These are phyloP conservation scores for Hyperoplus lanceolatus DNA, from an alignment of 2,797 vertebrate genomes.

Conservation along the genomic window DNA sequence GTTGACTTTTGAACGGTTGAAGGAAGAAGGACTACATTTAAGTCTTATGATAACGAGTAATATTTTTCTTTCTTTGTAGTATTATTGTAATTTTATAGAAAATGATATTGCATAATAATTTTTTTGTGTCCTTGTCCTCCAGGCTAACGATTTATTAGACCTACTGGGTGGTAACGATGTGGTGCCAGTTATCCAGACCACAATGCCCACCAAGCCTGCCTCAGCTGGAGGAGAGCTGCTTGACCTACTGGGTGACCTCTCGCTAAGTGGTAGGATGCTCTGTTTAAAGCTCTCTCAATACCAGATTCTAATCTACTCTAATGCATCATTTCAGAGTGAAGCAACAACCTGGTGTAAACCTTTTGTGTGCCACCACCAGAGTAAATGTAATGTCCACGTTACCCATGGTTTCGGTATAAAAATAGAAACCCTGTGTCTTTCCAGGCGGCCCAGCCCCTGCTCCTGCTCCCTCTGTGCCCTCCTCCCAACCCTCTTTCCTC, in stretches of 20 bases:
- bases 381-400: constrained; percentile 17
- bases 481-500: constrained; percentile 92
- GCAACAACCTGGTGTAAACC: background rate
- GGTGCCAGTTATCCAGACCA: constrained; percentile 93
- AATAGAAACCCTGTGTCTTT: constrained; percentile 36
- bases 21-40: background rate
- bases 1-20: background rate
- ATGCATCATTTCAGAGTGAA: constrained; percentile 1
- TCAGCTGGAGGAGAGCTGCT: constrained; percentile 96
- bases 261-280: constrained; percentile 88
- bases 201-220: constrained; percentile 90
- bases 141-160: constrained; percentile 98
- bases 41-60: background rate
- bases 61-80: background rate
- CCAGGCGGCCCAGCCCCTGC: constrained; percentile 89
- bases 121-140: constrained; percentile 40
- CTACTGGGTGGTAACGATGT: constrained; percentile 94
- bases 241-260: constrained; percentile 95
- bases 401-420: background rate
- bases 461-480: constrained; percentile 86
- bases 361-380: background rate
- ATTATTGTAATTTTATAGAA: background rate
- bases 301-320: too few relatives aligned
- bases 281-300: background rate
- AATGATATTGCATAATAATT: constrained; percentile 1